A percentile compares a stretch with the other conserved stretches of the same genome.
Evolutionary conservation across 2,113 vertebrate species (phyloP).

Genomic region (Choloepus hoffmanni): DNA sequence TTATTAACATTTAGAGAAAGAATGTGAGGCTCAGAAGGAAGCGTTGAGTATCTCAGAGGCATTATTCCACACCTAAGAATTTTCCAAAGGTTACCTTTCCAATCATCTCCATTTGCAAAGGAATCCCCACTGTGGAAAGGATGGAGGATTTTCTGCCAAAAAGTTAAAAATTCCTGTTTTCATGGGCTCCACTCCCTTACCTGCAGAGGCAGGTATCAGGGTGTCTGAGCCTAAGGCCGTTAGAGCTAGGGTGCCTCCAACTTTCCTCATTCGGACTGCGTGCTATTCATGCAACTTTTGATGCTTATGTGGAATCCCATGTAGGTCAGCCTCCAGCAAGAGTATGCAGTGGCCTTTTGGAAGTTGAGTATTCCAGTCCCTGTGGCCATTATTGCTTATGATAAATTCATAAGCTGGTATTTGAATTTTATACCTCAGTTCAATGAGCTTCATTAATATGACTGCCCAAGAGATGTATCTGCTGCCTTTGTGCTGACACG

Average conservation of each 20-base stretch:
- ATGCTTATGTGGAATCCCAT: not conserved
- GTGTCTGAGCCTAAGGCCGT: not conserved
- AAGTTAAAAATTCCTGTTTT: not conserved
- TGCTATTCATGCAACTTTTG: not conserved
- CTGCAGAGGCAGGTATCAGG: not conserved
- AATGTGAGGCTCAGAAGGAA: not conserved
- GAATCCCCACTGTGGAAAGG: not conserved
- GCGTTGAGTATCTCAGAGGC: not conserved
- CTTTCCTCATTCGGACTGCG: not conserved
- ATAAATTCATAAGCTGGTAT: constrained; percentile 16
- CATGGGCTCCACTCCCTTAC: not conserved
- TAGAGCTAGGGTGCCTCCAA: not conserved
- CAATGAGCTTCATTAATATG: not conserved
- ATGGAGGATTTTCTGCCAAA: not conserved
- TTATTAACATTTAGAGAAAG: constrained; percentile 70
- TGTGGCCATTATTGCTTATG: not conserved
- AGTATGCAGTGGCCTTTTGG: not conserved
- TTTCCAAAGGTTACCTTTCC: not conserved
- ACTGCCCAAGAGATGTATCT: not conserved
- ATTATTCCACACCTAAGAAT: not conserved
- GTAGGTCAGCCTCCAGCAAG: not conserved
- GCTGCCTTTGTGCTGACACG: not conserved
- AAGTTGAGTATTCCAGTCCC: not conserved
- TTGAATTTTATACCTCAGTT: constrained; percentile 8
- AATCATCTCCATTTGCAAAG: not conserved